A percentile compares a stretch with the other conserved stretches of the same genome.
Evolutionary conservation across 2,113 vertebrate genomes (phyloP).

Genomic region (Gobio gobio): DNA sequence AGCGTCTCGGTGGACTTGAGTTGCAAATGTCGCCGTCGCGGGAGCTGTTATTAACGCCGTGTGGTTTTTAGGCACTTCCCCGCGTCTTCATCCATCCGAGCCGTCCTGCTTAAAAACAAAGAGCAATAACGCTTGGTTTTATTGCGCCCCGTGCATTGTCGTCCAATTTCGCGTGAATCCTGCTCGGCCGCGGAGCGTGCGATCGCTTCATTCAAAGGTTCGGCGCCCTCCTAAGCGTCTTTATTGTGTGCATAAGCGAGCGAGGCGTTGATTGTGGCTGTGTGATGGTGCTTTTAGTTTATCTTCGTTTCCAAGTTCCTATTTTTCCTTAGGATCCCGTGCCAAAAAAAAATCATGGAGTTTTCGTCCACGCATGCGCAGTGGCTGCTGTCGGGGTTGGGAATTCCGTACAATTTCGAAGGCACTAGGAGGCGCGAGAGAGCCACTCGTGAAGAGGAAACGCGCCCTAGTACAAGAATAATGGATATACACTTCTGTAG

Average conservation of each 20-base stretch:
- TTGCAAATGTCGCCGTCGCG: slow-evolving; percentile 40
- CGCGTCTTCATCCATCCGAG: slow-evolving; percentile 55
- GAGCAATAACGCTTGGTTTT: slow-evolving; percentile 76
- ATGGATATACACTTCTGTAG: neutral
- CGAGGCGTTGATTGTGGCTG: slow-evolving; percentile 67
- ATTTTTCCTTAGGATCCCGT: slow-evolving; percentile 79
- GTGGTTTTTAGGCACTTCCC: slow-evolving; percentile 27
- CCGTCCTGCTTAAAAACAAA: slow-evolving; percentile 77
- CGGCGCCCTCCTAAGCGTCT: slow-evolving; percentile 8
- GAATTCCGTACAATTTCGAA: slow-evolving; percentile 78
- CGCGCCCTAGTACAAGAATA: neutral
- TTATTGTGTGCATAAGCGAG: slow-evolving; percentile 51
- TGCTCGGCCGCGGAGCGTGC: slow-evolving; percentile 57
- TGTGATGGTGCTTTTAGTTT: slow-evolving; percentile 61
- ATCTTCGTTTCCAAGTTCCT: slow-evolving; percentile 65
- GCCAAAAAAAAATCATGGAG: slow-evolving; percentile 87
- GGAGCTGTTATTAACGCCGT: slow-evolving; percentile 14
- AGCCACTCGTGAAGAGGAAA: neutral
- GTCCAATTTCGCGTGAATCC: slow-evolving; percentile 64
- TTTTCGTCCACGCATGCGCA: slow-evolving; percentile 86
- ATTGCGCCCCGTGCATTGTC: slow-evolving; percentile 71
- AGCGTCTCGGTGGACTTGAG: slow-evolving; percentile 50
- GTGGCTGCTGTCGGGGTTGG: slow-evolving; percentile 72
- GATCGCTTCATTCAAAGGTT: slow-evolving; percentile 48
- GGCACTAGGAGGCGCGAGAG: slow-evolving; percentile 24